These are phyloP conservation scores for Anastatus disparis DNA, from an alignment of 1,140 invertebrate species.

Conservation along the genomic window DNA sequence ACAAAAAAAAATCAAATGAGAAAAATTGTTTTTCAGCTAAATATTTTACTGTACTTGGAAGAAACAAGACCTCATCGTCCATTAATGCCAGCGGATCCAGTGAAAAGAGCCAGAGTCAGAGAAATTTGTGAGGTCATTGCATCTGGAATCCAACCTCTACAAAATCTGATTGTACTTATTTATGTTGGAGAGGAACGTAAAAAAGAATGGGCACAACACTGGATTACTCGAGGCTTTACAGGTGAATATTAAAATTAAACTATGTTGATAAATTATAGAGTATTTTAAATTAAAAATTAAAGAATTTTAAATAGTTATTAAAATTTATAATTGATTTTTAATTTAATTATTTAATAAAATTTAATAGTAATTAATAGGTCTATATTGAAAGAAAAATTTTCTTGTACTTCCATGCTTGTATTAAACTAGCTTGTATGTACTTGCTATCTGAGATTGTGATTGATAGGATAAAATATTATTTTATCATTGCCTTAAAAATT, in stretches of 20 bases:
- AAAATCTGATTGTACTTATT: conserved; percentile 90
- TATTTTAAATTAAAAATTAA: no score
- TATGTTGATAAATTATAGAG: no score
- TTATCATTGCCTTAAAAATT: no score
- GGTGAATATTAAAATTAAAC: no score
- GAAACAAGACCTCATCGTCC: conserved; percentile 87
- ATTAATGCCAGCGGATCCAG: conserved; percentile 86
- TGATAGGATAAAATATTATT: no score
- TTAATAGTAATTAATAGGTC: no score
- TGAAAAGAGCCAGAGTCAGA: conserved; percentile 86
- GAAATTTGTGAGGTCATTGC: conserved; percentile 85
- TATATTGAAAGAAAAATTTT: background rate
- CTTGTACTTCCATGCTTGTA: conserved; percentile 3
- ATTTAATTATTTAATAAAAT: no score
- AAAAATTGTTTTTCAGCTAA: conserved; percentile 68
- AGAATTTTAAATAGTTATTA: no score
- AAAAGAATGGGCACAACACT: conserved; percentile 92
- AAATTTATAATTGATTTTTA: no score
- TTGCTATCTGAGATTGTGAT: no score
- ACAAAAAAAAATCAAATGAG: background rate
- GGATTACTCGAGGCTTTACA: conserved; percentile 88
- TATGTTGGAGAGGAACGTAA: conserved; percentile 87
- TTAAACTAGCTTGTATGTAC: no score
- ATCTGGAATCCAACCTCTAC: conserved; percentile 94
- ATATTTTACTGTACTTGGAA: conserved; percentile 96